Percentiles rank a stretch among this genome's conserved stretches.
Evolutionary conservation across 2,888 invertebrate genomes (phyloP).

Genomic region (Caenorhabditis sp.): DNA sequence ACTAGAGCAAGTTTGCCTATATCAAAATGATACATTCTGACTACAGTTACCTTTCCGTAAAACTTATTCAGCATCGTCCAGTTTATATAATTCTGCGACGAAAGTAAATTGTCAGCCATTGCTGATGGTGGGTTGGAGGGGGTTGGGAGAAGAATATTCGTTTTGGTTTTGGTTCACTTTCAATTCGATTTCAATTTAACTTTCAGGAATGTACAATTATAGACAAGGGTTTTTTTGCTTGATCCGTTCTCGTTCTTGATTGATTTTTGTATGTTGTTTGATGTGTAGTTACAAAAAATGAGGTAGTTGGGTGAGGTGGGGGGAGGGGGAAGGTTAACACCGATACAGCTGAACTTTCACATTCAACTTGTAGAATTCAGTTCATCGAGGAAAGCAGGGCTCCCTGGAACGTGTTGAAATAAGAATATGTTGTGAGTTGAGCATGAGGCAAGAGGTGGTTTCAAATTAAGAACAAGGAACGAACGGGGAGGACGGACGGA

Average conservation of each 20-base stretch:
- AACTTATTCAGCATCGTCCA: slow-evolving; percentile 76
- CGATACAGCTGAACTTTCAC: slow-evolving; percentile 54
- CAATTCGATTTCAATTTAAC: slow-evolving; percentile 51
- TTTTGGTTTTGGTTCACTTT: slow-evolving; percentile 3
- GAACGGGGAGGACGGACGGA: neutral
- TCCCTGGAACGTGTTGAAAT: slow-evolving; percentile 34
- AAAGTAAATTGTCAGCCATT: slow-evolving; percentile 71
- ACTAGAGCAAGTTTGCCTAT: slow-evolving; percentile 2
- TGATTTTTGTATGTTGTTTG: slow-evolving; percentile 19
- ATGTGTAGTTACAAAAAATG: slow-evolving; percentile 43
- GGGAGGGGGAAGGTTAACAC: slow-evolving; percentile 26
- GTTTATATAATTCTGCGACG: slow-evolving; percentile 74
- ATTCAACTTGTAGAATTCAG: slow-evolving; percentile 52
- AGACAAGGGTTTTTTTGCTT: slow-evolving; percentile 25
- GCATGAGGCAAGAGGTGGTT: too few species aligned
- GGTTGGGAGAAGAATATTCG: slow-evolving; percentile 24
- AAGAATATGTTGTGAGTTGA: neutral
- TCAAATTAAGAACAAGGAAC: neutral
- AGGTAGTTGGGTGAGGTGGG: slow-evolving; percentile 48
- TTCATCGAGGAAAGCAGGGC: slow-evolving; percentile 57
- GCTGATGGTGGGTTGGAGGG: slow-evolving; percentile 30
- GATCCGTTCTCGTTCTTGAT: slow-evolving; percentile 56
- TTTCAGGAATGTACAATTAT: slow-evolving; percentile 56
- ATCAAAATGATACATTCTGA: too few species aligned
- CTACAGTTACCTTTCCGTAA: slow-evolving; percentile 66